phyloP scores from a whole-genome alignment of 2,888 invertebrate genomes.

The Uropetala carovei region DNA sequence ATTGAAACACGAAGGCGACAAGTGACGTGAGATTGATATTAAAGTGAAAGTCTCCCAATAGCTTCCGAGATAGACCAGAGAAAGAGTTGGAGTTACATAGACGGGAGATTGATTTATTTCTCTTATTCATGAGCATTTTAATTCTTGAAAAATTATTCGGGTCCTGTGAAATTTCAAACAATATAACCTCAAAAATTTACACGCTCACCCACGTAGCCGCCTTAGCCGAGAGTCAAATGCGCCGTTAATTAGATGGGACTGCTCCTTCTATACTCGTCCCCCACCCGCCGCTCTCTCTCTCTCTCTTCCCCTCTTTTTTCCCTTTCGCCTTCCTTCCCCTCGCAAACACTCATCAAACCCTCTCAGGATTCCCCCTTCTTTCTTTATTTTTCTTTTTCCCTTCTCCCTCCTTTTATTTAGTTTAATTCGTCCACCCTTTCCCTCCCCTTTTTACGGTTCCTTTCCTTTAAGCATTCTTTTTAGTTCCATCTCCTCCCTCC shows the following conservation, averaged over 20 bases:
- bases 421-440: constrained; percentile 23
- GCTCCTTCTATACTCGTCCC: background rate
- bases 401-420: constrained; percentile 12
- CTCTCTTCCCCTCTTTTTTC: background rate
- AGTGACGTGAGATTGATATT: too few relatives aligned
- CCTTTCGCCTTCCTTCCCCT: constrained; percentile 8
- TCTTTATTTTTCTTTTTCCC: background rate
- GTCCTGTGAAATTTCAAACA: too few relatives aligned
- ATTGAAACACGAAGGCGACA: too few relatives aligned
- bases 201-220: constrained; percentile 2
- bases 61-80: too few relatives aligned
- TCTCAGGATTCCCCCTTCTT: background rate
- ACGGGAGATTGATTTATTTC: too few relatives aligned
- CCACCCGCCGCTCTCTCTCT: background rate
- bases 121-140: too few relatives aligned
- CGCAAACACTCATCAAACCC: constrained; percentile 16
- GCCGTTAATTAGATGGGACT: constrained; percentile 40
- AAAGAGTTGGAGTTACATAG: too few relatives aligned
- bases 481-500: constrained; percentile 17
- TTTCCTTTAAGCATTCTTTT: constrained; percentile 27
- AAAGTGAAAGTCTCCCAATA: too few relatives aligned
- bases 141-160: too few relatives aligned
- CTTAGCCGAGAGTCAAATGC: constrained; percentile 1
- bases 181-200: too few relatives aligned
- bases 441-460: constrained; percentile 24